phyloP scores from a whole-genome alignment of 1,140 invertebrate species.

The Samia ricini region DNA sequence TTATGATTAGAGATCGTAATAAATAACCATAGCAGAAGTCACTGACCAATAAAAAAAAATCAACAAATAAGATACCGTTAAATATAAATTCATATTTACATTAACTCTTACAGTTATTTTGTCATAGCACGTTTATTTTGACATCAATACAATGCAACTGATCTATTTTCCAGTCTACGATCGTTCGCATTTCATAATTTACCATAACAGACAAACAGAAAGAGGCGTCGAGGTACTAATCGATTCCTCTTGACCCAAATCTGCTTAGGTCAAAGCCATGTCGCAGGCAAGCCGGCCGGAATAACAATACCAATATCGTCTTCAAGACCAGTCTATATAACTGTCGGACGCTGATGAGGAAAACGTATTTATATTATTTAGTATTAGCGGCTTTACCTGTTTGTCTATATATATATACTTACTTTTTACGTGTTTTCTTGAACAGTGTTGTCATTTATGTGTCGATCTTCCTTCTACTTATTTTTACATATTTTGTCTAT shows the following conservation, averaged over 20 bases:
- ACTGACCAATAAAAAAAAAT: too few relatives aligned
- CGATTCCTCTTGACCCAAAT: conserved; percentile 71
- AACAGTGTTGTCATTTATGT: neutral
- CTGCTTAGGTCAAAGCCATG: conserved; percentile 59
- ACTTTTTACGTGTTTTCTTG: neutral
- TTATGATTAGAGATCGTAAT: too few relatives aligned
- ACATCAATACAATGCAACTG: neutral
- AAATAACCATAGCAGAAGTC: too few relatives aligned
- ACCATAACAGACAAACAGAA: conserved; percentile 20
- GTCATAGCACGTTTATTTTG: neutral
- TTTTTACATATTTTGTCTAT: neutral
- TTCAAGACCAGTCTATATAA: neutral
- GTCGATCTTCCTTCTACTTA: neutral
- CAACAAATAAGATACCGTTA: too few relatives aligned
- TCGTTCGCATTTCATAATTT: conserved; percentile 21
- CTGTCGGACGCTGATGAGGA: neutral
- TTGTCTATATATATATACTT: neutral
- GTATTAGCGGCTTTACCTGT: neutral
- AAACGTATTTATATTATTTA: conserved; percentile 1
- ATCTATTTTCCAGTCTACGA: neutral
- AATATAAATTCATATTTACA: neutral
- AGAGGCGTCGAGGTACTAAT: conserved; percentile 41
- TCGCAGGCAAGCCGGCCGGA: conserved; percentile 37
- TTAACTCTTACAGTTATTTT: neutral
- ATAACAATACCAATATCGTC: conserved; percentile 37